A percentile compares a stretch with the other conserved stretches of the same genome.
phyloP scores from a whole-genome alignment of 1,140 invertebrate species.

The Procambarus clarkii region DNA sequence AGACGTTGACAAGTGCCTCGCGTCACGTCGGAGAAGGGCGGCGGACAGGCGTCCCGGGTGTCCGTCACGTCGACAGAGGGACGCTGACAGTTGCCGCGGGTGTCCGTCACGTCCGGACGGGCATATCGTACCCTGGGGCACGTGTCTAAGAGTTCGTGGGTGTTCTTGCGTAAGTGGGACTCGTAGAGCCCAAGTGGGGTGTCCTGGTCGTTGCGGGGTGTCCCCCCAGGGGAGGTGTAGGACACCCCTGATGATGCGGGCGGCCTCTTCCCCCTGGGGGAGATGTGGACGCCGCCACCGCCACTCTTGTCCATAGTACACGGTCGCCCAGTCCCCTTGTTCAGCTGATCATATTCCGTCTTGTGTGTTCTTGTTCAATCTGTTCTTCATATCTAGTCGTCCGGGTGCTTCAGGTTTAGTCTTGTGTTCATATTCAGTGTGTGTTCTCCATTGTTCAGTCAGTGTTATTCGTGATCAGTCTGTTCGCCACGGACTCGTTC shows the following conservation, averaged over 20 bases:
- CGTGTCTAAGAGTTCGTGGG: neutral
- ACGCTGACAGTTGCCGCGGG: too few relatives aligned
- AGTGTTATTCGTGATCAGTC: too few relatives aligned
- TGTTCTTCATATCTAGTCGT: too few relatives aligned
- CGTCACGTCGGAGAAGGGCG: too few relatives aligned
- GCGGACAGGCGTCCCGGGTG: neutral
- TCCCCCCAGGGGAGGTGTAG: neutral
- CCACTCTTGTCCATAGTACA: neutral
- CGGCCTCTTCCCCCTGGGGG: neutral
- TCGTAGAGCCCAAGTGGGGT: neutral
- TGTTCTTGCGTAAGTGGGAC: neutral
- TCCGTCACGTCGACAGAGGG: too few relatives aligned
- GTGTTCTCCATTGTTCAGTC: too few relatives aligned
- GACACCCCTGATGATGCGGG: neutral
- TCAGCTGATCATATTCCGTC: too few relatives aligned
- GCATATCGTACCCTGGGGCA: slow-evolving; percentile 15
- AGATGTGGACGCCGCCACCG: neutral
- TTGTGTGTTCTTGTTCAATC: too few relatives aligned
- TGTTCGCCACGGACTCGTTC: too few relatives aligned
- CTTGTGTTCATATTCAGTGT: too few relatives aligned
- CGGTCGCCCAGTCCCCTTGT: too few relatives aligned
- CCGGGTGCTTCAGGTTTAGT: too few relatives aligned
- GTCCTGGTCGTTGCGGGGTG: neutral
- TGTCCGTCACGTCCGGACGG: slow-evolving; percentile 14
- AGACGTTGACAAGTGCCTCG: neutral